Evolutionary conservation across 2,888 invertebrate species (phyloP).

Genomic region (Drosophila neotestacea): DNA sequence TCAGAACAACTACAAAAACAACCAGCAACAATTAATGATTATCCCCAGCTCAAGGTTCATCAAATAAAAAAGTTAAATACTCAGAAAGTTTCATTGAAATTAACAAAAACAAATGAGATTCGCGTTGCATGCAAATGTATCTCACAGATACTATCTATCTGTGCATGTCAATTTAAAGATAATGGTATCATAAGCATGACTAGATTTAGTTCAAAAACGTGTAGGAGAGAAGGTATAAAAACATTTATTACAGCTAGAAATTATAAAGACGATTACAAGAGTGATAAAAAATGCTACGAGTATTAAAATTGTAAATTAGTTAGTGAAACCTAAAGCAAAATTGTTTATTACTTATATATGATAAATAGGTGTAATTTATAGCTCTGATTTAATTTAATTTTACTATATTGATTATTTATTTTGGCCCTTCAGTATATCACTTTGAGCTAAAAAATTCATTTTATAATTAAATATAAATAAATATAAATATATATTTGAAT

Average conservation of each 20-base stretch:
- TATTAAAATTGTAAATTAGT: too few relatives aligned
- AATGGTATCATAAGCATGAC: conserved; percentile 9
- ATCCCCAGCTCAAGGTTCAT: background rate
- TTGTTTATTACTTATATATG: too few relatives aligned
- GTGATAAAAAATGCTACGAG: too few relatives aligned
- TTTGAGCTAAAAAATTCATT: too few relatives aligned
- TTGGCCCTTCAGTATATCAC: too few relatives aligned
- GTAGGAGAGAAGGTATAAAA: background rate
- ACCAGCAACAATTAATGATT: background rate
- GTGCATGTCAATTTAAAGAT: conserved; percentile 6
- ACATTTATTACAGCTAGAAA: background rate
- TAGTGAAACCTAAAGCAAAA: too few relatives aligned
- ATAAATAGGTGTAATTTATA: too few relatives aligned
- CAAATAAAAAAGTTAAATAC: background rate
- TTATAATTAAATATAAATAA: too few relatives aligned
- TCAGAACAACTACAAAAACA: background rate
- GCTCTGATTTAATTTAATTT: too few relatives aligned
- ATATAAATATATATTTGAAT: too few relatives aligned
- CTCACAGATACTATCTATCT: conserved; percentile 12
- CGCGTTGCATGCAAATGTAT: conserved; percentile 10
- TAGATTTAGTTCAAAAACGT: background rate
- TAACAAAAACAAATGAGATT: background rate
- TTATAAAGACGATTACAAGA: too few relatives aligned
- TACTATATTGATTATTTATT: too few relatives aligned
- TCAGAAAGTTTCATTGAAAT: conserved; percentile 12